Conservation (phyloP, 1,140 invertebrate genomes). For the Nixonia krombeini region DNA sequence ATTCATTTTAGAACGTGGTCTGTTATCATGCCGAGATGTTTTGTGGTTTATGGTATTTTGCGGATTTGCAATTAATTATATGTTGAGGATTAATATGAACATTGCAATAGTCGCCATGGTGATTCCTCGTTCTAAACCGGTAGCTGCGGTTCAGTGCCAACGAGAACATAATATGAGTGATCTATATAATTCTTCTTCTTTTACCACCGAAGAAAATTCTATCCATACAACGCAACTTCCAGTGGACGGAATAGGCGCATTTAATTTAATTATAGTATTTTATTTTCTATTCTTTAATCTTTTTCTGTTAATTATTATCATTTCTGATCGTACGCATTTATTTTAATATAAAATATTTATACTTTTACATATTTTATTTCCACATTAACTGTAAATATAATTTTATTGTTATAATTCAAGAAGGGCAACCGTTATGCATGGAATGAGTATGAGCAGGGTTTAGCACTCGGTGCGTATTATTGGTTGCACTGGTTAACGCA, state of each 20-base stretch:
- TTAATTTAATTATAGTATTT: too few relatives aligned
- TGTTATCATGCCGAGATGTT: conserved; percentile 68
- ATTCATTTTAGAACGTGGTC: conserved; percentile 40
- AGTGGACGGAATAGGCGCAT: not conserved
- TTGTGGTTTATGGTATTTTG: conserved; percentile 79
- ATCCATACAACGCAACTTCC: conserved; percentile 8
- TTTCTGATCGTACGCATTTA: too few relatives aligned
- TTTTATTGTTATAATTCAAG: conserved; percentile 5
- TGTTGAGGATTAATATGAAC: conserved; percentile 86
- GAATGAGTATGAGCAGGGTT: conserved; percentile 79
- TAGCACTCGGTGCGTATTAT: conserved; percentile 82
- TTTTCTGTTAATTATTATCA: too few relatives aligned
- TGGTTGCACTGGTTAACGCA: conserved; percentile 83
- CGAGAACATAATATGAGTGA: conserved; percentile 3
- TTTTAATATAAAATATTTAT: too few relatives aligned
- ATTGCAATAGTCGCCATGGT: conserved; percentile 92
- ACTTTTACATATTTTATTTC: too few relatives aligned
- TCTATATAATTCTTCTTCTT: not conserved
- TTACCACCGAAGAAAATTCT: conserved; percentile 2
- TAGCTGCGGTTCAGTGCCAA: conserved; percentile 50
- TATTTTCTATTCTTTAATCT: too few relatives aligned
- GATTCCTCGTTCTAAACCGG: conserved; percentile 52
- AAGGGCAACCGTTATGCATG: conserved; percentile 73
- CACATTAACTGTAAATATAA: too few relatives aligned
- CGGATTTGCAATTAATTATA: conserved; percentile 85